phyloP scores from a whole-genome alignment of 2,113 vertebrate species.

The Grus americana region DNA sequence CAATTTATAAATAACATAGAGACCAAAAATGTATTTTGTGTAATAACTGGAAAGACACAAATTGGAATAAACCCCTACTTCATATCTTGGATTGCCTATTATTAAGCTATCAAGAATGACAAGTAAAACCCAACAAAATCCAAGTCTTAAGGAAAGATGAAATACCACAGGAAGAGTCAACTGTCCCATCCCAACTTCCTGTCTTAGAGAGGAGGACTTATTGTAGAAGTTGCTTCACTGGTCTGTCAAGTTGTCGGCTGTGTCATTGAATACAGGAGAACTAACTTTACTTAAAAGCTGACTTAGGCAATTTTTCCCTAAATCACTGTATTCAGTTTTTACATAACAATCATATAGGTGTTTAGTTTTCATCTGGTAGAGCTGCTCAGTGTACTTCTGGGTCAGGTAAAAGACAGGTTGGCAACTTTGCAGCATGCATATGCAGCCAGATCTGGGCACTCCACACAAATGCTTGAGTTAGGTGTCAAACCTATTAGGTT shows the following conservation, averaged over 20 bases:
- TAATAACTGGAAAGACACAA: not conserved
- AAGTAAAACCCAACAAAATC: not conserved
- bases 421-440: not conserved
- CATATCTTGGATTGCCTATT: not conserved
- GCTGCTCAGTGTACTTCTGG: not conserved
- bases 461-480: not conserved
- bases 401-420: not conserved
- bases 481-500: not conserved
- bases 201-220: not conserved
- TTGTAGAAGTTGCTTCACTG: not conserved
- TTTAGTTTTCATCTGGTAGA: not conserved
- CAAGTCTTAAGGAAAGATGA: not conserved
- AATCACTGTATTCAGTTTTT: not conserved
- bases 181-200: not conserved
- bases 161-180: not conserved
- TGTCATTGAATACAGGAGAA: not conserved
- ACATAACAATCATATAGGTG: not conserved
- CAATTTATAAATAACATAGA: not conserved
- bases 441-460: not conserved
- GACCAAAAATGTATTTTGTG: not conserved
- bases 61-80: not conserved
- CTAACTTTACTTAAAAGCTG: not conserved
- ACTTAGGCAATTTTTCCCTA: not conserved
- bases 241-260: not conserved
- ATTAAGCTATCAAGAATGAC: not conserved